A percentile compares a stretch with the other conserved stretches of the same genome.
Evolutionary conservation across 2,797 vertebrate genomes (phyloP).

Genomic region (Enteromius unitaeniatus): DNA sequence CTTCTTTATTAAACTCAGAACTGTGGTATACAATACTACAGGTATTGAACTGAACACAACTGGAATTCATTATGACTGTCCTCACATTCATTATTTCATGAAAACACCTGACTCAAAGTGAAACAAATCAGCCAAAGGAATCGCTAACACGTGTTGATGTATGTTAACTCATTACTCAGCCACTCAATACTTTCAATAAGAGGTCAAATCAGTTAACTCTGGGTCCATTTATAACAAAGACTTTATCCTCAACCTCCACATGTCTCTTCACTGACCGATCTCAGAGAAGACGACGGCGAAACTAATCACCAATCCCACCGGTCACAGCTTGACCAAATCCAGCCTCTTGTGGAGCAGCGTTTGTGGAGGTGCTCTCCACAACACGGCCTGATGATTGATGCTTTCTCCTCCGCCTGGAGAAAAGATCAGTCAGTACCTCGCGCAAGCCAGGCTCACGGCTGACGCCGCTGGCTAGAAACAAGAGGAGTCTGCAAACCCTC

Average conservation of each 20-base stretch:
- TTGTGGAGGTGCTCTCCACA: constrained; percentile 50
- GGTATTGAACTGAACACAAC: background rate
- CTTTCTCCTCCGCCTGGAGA: constrained; percentile 35
- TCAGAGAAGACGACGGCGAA: background rate
- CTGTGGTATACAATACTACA: background rate
- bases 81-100: background rate
- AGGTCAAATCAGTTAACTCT: constrained; percentile 15
- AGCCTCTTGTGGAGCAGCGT: constrained; percentile 21
- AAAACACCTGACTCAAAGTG: background rate
- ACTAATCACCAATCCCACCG: constrained; percentile 24
- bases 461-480: constrained; percentile 41
- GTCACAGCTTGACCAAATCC: constrained; percentile 45
- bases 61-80: background rate
- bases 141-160: background rate
- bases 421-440: constrained; percentile 19
- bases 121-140: background rate
- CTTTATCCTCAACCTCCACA: background rate
- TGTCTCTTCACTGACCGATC: background rate
- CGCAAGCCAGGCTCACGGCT: constrained; percentile 23
- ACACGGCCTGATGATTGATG: constrained; percentile 57
- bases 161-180: background rate
- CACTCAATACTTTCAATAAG: constrained; percentile 19
- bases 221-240: background rate
- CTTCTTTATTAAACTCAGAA: background rate
- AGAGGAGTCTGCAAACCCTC: constrained; percentile 48